Conservation (phyloP, 2,797 vertebrate genomes). For the Myripristis jacobus region DNA sequence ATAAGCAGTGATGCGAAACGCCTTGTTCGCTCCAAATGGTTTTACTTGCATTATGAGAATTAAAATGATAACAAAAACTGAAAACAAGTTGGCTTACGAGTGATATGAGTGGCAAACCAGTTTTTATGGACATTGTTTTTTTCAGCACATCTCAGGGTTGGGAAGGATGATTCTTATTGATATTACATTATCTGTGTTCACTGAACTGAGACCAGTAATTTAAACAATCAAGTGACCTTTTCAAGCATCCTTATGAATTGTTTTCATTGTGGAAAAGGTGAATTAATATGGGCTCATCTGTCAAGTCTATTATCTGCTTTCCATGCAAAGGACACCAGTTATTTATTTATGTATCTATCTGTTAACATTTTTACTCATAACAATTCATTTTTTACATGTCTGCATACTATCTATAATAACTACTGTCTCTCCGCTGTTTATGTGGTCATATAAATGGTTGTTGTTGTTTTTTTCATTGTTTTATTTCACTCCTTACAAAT, state of each 20-base stretch:
- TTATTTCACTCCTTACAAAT: too few relatives aligned
- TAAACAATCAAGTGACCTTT: conserved; percentile 26
- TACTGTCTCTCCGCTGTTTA: too few relatives aligned
- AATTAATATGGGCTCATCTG: conserved; percentile 1
- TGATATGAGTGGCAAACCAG: conserved; percentile 17
- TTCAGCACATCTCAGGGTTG: conserved; percentile 22
- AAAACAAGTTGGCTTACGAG: conserved; percentile 11
- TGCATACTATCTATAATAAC: too few relatives aligned
- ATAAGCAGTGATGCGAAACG: conserved; percentile 28
- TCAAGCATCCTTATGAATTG: conserved; percentile 7
- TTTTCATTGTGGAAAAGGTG: neutral
- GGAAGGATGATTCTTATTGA: conserved; percentile 43
- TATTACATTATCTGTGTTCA: conserved; percentile 38
- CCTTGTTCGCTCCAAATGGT: conserved; percentile 47
- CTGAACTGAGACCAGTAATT: conserved; percentile 39
- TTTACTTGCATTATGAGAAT: conserved; percentile 34
- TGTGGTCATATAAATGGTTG: neutral
- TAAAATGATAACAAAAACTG: conserved; percentile 34
- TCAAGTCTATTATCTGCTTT: conserved; percentile 7
- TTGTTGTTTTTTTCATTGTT: too few relatives aligned
- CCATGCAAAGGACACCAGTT: too few relatives aligned
- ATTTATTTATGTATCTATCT: too few relatives aligned
- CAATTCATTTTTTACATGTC: too few relatives aligned
- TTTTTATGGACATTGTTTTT: conserved; percentile 29
- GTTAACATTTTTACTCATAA: too few relatives aligned